Evolutionary conservation across 2,113 vertebrate genomes (phyloP), one percentile per base, ranked within the genome.

Genomic region (Lepisosteus oculatus): DNA sequence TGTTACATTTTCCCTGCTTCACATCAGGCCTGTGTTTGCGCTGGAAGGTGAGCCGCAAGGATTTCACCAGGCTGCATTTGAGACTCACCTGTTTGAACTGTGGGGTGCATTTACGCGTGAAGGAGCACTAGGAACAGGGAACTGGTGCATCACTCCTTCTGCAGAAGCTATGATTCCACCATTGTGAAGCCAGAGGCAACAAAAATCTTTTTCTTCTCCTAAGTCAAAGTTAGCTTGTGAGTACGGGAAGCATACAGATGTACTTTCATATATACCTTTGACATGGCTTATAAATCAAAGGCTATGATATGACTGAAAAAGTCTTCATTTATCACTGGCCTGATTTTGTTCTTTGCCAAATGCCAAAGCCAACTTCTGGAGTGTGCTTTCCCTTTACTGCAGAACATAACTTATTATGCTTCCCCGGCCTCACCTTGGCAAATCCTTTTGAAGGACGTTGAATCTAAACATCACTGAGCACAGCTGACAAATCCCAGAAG

Each of bases 401-500:
- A 6, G 13, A 59, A 14, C 14, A 17, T 61, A 13, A 8, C 43
- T 62, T 11, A 55, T 17, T 51, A 51, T 51, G 47, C 47, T 8
- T 41, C 13, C 4, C 51, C 9, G 11, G 59, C 41, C 15, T 65
- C 63, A 65, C 70, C 54, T 56, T 72, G 62, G 42, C 45, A 42
- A 17, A 57, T 6, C 6, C 13, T 42, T 63, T 42, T 56, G 45
- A 64, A 55, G 72, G 65, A 4, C 56, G 15, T 3, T 42, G 13
- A 13, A 12, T 68, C 56, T 14, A 44, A 68, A 63, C 44, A 55
- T 57, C 62, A 14, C 63, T 3, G 65, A 59, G 63, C 3, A 12
- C 17, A 66, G 64, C 56, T 63, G 61, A 72, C 59, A 64, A 55
- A 68, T 44, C 62, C 55, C 44, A 55, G 66, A 57, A 54, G 29